Percentiles rank a stretch among this genome's conserved stretches.
These are phyloP conservation scores for Siniperca undulata DNA, from an alignment of 2,797 vertebrate genomes.

Conservation along the genomic window DNA sequence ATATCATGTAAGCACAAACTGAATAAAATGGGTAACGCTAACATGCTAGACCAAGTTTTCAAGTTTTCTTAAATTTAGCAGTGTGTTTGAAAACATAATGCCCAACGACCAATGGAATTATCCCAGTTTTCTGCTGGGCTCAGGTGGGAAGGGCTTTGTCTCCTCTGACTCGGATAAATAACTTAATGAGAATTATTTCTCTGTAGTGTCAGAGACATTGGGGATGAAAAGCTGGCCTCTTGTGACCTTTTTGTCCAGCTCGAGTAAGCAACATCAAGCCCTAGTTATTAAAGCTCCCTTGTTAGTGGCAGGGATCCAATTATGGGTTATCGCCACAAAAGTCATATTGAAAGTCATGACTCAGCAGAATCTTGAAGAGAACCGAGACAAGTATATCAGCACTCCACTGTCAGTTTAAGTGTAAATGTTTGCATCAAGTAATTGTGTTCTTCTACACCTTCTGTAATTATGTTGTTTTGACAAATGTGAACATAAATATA, in stretches of 20 bases:
- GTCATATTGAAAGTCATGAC: constrained; percentile 14
- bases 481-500: not conserved
- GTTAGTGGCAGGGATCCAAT: constrained; percentile 30
- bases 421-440: not conserved
- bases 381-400: constrained; percentile 8
- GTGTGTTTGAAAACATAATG: not conserved
- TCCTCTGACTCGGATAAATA: constrained; percentile 8
- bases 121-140: not conserved
- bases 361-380: constrained; percentile 15
- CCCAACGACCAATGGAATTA: not conserved
- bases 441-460: not conserved
- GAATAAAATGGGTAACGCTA: not conserved
- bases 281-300: constrained; percentile 15
- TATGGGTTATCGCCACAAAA: not conserved
- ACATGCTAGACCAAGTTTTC: not conserved
- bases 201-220: not conserved
- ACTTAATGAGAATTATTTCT: constrained; percentile 10
- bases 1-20: not conserved
- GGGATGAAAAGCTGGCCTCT: constrained; percentile 7
- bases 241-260: constrained; percentile 7
- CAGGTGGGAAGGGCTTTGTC: not conserved
- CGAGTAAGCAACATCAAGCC: not conserved
- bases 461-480: not conserved
- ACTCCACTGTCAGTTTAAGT: not conserved
- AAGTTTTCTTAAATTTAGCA: not conserved